phyloP scores from a whole-genome alignment of 1,140 invertebrate genomes.

The Macrocentrus cingulum region DNA sequence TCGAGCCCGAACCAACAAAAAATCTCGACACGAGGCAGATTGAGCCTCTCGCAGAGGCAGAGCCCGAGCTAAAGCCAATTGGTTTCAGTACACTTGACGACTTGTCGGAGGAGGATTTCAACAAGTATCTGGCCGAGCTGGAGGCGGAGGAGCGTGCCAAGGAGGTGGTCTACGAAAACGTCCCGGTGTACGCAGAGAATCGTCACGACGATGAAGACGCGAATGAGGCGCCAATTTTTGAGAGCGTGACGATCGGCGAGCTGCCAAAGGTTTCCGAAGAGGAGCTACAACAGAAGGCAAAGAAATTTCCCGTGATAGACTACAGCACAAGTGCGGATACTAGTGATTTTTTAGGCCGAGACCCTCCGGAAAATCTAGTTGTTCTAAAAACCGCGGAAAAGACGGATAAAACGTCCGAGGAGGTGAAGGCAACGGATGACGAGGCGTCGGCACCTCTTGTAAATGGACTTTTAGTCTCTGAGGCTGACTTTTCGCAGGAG shows the following conservation, averaged over 20 bases:
- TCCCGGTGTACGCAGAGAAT: too few relatives aligned
- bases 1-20: constrained; percentile 40
- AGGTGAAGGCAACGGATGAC: too few relatives aligned
- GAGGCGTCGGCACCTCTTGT: too few relatives aligned
- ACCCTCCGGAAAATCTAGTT: constrained; percentile 29
- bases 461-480: too few relatives aligned
- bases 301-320: constrained; percentile 48
- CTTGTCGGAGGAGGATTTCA: constrained; percentile 63
- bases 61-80: constrained; percentile 29
- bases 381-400: constrained; percentile 37
- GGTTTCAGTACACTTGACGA: constrained; percentile 46
- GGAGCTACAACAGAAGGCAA: constrained; percentile 45
- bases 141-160: constrained; percentile 53
- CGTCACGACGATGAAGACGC: constrained; percentile 47
- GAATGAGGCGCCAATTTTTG: constrained; percentile 49
- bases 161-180: constrained; percentile 41
- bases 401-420: constrained; percentile 27
- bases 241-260: constrained; percentile 46
- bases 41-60: too few relatives aligned
- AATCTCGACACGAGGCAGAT: too few relatives aligned
- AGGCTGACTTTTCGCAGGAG: too few relatives aligned
- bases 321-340: constrained; percentile 36
- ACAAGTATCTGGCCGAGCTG: constrained; percentile 62
- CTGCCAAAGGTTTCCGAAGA: constrained; percentile 42
- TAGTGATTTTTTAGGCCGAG: constrained; percentile 37